These are phyloP conservation scores for Thymelicus lineola DNA, from an alignment of 2,888 invertebrate species.

Conservation along the genomic window DNA sequence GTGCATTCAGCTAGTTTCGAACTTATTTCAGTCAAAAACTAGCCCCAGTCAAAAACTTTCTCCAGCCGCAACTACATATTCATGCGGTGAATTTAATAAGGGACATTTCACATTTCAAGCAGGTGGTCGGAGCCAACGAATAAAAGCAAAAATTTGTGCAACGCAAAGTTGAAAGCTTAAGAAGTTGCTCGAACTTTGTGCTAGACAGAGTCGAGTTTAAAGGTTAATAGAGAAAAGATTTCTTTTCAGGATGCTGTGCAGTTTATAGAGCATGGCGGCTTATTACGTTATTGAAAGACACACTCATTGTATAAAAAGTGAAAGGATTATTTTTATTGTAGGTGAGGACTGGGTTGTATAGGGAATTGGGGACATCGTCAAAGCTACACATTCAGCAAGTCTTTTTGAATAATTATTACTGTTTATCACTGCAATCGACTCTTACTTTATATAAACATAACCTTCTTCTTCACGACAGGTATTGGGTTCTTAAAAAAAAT, in stretches of 20 bases:
- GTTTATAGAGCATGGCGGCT: background rate
- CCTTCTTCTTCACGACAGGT: too few species aligned
- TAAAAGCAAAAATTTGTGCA: slow-evolving; percentile 26
- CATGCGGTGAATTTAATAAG: slow-evolving; percentile 46
- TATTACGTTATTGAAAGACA: background rate
- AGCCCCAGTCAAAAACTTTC: slow-evolving; percentile 19
- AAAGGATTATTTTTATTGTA: too few species aligned
- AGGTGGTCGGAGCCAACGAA: slow-evolving; percentile 21
- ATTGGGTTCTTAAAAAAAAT: too few species aligned
- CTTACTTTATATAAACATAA: too few species aligned
- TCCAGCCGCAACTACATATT: slow-evolving; percentile 39
- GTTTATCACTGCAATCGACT: too few species aligned
- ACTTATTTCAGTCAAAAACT: slow-evolving; percentile 31
- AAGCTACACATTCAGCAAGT: too few species aligned
- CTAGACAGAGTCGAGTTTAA: slow-evolving; percentile 14
- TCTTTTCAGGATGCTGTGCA: slow-evolving; percentile 1
- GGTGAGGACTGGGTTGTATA: too few species aligned
- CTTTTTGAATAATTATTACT: too few species aligned
- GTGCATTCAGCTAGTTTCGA: slow-evolving; percentile 26
- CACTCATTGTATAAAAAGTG: background rate
- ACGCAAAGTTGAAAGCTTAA: slow-evolving; percentile 24
- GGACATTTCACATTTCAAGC: slow-evolving; percentile 26
- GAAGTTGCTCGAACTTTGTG: slow-evolving; percentile 12
- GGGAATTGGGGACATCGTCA: too few species aligned
- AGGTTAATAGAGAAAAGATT: slow-evolving; percentile 22